Percentiles rank a stretch among this genome's conserved stretches.
Conservation (phyloP, 2,113 vertebrate genomes). For the Dryoscopus gambensis region DNA sequence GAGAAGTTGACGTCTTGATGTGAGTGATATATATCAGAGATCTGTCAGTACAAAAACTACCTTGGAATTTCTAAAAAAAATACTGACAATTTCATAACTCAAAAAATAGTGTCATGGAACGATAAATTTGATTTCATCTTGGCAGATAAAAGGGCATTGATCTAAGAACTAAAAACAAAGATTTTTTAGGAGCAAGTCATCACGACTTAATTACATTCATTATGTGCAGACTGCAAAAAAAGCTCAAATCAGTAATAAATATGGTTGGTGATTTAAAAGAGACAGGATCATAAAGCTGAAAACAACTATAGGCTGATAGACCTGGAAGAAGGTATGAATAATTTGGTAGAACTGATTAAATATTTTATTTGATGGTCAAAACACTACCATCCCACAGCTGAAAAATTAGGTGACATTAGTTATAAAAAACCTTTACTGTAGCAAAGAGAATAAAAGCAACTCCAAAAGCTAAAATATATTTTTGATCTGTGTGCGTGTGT, state of each 20-base stretch:
- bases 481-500: background rate
- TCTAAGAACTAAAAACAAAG: slow-evolving; percentile 22
- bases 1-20: background rate
- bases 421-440: background rate
- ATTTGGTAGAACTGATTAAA: slow-evolving; percentile 47
- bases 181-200: slow-evolving; percentile 19
- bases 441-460: background rate
- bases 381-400: background rate
- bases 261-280: slow-evolving; percentile 4
- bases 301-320: background rate
- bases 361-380: slow-evolving; percentile 54
- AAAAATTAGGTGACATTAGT: background rate
- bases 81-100: background rate
- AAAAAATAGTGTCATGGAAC: background rate
- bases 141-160: slow-evolving; percentile 34
- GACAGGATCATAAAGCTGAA: slow-evolving; percentile 25
- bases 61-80: background rate
- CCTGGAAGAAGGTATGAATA: slow-evolving; percentile 13
- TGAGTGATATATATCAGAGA: slow-evolving; percentile 18
- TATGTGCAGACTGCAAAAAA: background rate
- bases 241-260: background rate
- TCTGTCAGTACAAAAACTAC: background rate
- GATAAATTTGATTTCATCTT: slow-evolving; percentile 1
- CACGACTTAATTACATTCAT: slow-evolving; percentile 24
- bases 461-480: background rate